Evolutionary conservation across 2,797 vertebrate species (phyloP).

Genomic region (Cynodonichthys magdalenae): DNA sequence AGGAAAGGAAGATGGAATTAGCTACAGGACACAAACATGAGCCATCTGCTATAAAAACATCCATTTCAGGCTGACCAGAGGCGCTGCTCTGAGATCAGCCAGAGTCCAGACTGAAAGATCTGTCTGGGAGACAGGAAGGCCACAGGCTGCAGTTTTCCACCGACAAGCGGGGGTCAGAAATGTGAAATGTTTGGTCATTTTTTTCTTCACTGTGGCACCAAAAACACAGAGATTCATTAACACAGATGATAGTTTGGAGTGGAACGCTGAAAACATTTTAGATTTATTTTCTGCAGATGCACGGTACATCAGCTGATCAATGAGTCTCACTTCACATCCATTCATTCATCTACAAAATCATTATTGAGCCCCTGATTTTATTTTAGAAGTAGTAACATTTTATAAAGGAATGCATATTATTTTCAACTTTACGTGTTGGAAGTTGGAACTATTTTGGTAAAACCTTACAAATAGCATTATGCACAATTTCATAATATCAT

Average conservation of each 20-base stretch:
- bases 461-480: no score
- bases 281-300: no score
- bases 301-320: no score
- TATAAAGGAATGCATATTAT: no score
- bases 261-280: background rate
- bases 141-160: slow-evolving; percentile 1
- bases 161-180: background rate
- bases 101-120: background rate
- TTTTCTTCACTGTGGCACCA: slow-evolving; percentile 2
- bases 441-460: no score
- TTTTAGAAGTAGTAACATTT: background rate
- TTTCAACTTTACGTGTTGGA: no score
- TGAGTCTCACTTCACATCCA: background rate
- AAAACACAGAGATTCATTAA: background rate
- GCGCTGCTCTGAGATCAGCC: background rate
- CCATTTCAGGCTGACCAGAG: background rate
- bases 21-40: slow-evolving; percentile 13
- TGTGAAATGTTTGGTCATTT: slow-evolving; percentile 3
- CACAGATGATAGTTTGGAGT: background rate
- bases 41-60: slow-evolving; percentile 17
- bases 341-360: background rate
- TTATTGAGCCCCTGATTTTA: background rate
- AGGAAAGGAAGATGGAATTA: slow-evolving; percentile 9
- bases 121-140: background rate
- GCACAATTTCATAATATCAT: no score